Percentiles rank a stretch among this genome's conserved stretches.
phyloP scores from a whole-genome alignment of 2,888 invertebrate species.

The Diarsia mendica region DNA sequence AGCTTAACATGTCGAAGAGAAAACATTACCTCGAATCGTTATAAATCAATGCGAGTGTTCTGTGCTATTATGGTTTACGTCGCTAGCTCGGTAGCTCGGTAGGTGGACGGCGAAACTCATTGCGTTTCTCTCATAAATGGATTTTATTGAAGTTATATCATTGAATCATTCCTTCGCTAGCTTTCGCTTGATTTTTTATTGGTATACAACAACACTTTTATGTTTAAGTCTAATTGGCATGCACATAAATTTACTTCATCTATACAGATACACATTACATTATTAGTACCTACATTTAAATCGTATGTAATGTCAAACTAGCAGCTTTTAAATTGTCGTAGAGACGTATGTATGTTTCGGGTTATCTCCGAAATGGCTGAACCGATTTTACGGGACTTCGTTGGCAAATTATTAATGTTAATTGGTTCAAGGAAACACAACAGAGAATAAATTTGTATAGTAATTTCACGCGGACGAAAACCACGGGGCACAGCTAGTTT shows the following conservation, averaged over 20 bases:
- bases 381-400: no score
- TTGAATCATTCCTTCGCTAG: conserved; percentile 19
- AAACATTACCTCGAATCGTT: conserved; percentile 24
- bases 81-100: conserved; percentile 2
- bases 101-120: conserved; percentile 31
- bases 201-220: neutral
- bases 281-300: no score
- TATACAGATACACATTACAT: no score
- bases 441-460: no score
- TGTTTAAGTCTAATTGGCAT: neutral
- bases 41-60: conserved; percentile 40
- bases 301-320: no score
- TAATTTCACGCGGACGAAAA: no score
- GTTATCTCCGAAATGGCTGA: no score
- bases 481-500: no score
- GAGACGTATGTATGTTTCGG: no score
- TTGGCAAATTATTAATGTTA: no score
- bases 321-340: no score
- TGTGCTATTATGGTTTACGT: conserved; percentile 47
- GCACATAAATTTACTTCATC: neutral
- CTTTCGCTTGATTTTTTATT: conserved; percentile 37
- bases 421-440: no score
- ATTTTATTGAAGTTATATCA: conserved; percentile 51
- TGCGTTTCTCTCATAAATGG: conserved; percentile 49
- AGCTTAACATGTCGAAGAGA: conserved; percentile 15